Evolutionary conservation across 2,888 invertebrate species (phyloP), one percentile per base, ranked within the genome.

Genomic region (Drosophila ochracea): DNA sequence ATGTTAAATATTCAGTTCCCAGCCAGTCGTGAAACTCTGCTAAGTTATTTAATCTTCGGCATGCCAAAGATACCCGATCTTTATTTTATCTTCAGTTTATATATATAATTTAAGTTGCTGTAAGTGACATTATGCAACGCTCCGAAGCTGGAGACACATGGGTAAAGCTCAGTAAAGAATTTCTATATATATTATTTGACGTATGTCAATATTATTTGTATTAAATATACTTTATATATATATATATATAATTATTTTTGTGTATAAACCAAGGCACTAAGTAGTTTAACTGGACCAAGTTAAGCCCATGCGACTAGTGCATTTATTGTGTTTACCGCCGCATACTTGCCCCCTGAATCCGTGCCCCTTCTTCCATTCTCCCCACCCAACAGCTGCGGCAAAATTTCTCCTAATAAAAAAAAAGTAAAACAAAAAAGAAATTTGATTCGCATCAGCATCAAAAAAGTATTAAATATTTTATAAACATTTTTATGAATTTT

Each of bases 381-480:
- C n/a, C 52, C 37, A 25, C 19, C 4, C 37, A 21, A 21, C 25
- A 10, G 35, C 35, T 37, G 55, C 37, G 55, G 37, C 55, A 53
- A 47, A 39, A 39, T 16, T 35, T 33, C 25, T 47, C n/a, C 55
- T 33, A 54, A 53, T 21, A 33, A 13, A 39, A 68, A n/a, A 41
- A 16, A 19, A 49, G 35, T 21, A 41, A 60, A 73, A 72, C 33
- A 35, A 28, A 30, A 49, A 54, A 1, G 13, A 52, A 43, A 60
- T 39, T 68, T 70, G 35, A 57, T 76, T 69, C 61, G 55, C 78
- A 37, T 60, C 70, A 75, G 77, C 66, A 55, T 59, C 55, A 39
- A 68, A 83, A 89, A 84, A 84, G 90, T 88, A 88, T 84, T 84
- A 90, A 74, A 76, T 77, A 85, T 72, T 80, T 83, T 82, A 68